Conservation (phyloP, 2,888 invertebrate species). For the Drosophila acutilabella region DNA sequence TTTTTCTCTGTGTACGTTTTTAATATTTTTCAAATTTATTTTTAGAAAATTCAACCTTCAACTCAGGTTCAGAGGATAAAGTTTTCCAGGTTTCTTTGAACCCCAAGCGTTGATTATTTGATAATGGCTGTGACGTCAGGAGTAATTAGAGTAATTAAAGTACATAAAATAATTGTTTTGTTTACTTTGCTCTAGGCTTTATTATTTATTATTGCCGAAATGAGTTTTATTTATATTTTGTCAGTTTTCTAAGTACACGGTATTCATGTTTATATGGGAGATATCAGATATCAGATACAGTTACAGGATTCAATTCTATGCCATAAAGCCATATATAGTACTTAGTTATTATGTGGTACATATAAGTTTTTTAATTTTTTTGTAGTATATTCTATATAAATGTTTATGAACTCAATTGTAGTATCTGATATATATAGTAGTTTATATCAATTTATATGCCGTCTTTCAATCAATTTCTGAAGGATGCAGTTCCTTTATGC, state of each 20-base stretch:
- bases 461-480: constrained; percentile 3
- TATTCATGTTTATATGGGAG: constrained; percentile 23
- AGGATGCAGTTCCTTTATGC: constrained; percentile 51
- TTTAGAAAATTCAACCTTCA: no score
- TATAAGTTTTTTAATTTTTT: constrained; percentile 1
- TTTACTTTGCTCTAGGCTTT: constrained; percentile 62
- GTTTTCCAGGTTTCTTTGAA: not conserved
- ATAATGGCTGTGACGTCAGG: not conserved
- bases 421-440: not conserved
- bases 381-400: constrained; percentile 1
- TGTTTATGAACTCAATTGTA: constrained; percentile 44
- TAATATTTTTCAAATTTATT: no score
- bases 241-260: constrained; percentile 48
- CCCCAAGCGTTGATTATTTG: not conserved
- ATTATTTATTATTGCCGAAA: constrained; percentile 77
- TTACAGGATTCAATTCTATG: constrained; percentile 71
- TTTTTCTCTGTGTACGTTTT: no score
- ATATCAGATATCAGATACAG: constrained; percentile 49
- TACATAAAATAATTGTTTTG: not conserved
- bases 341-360: constrained; percentile 20
- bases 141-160: not conserved
- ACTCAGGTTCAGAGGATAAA: no score
- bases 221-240: constrained; percentile 48
- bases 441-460: not conserved
- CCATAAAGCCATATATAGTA: constrained; percentile 46